Evolutionary conservation across 2,797 vertebrate species (phyloP), one percentile per base, ranked within the genome.

Genomic region (Coendou prehensilis): DNA sequence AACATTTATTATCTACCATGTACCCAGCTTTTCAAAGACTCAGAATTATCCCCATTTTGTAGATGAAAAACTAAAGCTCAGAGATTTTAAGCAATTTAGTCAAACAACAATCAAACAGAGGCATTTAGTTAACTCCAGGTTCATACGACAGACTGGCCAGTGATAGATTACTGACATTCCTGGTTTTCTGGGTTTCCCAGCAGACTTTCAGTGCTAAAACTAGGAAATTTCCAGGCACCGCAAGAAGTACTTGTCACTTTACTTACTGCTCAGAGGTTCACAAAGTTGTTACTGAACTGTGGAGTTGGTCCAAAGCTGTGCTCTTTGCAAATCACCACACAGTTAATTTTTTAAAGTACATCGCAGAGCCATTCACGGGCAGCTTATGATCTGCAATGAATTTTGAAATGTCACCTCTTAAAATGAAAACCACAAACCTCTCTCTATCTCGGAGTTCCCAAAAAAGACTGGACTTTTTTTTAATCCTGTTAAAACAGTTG

Each of bases 381-480:
- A 93, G 64, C 17, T 89, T 93, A 78, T 50, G 52, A 90, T 57
- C 4, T 56, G 52, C 78, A 87, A 93, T 7, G 8, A 82, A 86
- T 96, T 95, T 26, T 87, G 30, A 95, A 94, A 92, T 59, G 54
- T 82, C 57, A 71, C 37, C 50, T 78, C 76, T 54, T 78, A 93
- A 94, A 95, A 89, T 5, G 33, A 93, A 96, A 96, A 81, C 54
- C 73, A 94, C 41, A 78, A 91, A 83, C 54, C 37, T 63, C 80
- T 75, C 37, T 63, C 80, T 75, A 84, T 50, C 37, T 83, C 67
- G 92, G 11, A 91, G 22, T 64, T 86, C 84, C 59, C 41, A 91
- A 85, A 59, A 81, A 61, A 84, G 33, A 57, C 14, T 20, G 20
- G 1, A 2, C 11, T 9, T 33, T 79, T 8, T 69, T 52, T 95